These are phyloP conservation scores for Fissipunctia ypsillon DNA, from an alignment of 2,888 invertebrate species.

Conservation along the genomic window DNA sequence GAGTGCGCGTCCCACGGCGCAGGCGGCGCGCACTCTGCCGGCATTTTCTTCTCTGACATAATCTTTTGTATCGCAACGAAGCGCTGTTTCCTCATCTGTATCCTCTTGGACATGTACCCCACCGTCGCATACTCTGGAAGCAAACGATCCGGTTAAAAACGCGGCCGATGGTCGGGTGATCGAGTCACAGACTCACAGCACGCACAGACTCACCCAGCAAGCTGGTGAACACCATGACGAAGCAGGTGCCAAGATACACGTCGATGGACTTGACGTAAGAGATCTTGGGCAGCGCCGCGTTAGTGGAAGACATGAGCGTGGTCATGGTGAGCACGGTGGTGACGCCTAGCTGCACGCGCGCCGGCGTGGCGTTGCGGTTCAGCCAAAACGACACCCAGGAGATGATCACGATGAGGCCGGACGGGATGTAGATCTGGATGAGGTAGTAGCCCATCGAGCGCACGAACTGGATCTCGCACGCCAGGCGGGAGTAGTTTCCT, in stretches of 20 bases:
- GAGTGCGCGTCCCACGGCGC: slow-evolving; percentile 91
- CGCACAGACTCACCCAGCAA: slow-evolving; percentile 93
- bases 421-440: slow-evolving; percentile 99
- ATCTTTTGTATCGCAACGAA: slow-evolving; percentile 96
- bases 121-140: slow-evolving; percentile 97
- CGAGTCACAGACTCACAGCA: neutral
- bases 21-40: slow-evolving; percentile 92
- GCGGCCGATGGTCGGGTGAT: too few species aligned
- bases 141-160: slow-evolving; percentile 6
- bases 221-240: slow-evolving; percentile 99
- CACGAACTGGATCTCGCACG: slow-evolving; percentile 98
- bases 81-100: slow-evolving; percentile 97
- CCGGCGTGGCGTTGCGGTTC: slow-evolving; percentile 97
- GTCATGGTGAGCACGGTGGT: slow-evolving; percentile 99
- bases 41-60: slow-evolving; percentile 96
- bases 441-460: slow-evolving; percentile 99
- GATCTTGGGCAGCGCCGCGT: slow-evolving; percentile 98
- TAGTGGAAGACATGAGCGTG: slow-evolving; percentile 98
- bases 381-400: slow-evolving; percentile 98
- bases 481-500: slow-evolving; percentile 98
- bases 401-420: slow-evolving; percentile 98
- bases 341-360: slow-evolving; percentile 97
- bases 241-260: slow-evolving; percentile 98
- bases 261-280: slow-evolving; percentile 99
- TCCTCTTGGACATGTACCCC: slow-evolving; percentile 98